phyloP scores from a whole-genome alignment of 1,140 invertebrate species.

The Dendroctonus ponderosae region DNA sequence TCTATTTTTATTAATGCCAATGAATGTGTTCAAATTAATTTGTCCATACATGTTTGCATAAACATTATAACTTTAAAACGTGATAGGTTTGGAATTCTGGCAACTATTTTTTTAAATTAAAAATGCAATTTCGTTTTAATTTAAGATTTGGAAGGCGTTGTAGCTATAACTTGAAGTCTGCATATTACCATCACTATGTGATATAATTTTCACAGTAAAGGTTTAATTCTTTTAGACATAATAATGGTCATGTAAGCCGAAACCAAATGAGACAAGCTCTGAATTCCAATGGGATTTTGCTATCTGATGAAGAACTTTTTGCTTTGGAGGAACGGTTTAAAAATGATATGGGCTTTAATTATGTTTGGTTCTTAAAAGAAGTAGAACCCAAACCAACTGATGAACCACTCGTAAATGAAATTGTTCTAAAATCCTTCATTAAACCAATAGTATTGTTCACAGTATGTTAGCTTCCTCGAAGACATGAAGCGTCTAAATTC shows the following conservation, averaged over 20 bases:
- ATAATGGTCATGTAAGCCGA: conserved; percentile 67
- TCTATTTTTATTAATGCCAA: too few relatives aligned
- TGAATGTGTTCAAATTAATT: too few relatives aligned
- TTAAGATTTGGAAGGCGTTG: too few relatives aligned
- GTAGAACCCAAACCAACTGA: conserved; percentile 51
- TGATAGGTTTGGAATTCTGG: too few relatives aligned
- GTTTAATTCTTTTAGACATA: conserved; percentile 53
- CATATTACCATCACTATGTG: too few relatives aligned
- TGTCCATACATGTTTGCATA: too few relatives aligned
- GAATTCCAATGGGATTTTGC: conserved; percentile 60
- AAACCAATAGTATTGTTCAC: background rate
- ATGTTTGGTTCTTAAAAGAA: conserved; percentile 63
- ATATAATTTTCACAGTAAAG: background rate
- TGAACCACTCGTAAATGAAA: conserved; percentile 47
- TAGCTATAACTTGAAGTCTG: too few relatives aligned
- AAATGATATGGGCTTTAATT: conserved; percentile 69
- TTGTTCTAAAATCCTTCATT: background rate
- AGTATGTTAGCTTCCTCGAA: conserved; percentile 44
- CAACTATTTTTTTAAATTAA: too few relatives aligned
- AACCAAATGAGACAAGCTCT: conserved; percentile 66
- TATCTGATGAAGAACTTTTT: conserved; percentile 62
- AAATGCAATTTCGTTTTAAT: too few relatives aligned
- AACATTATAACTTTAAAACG: too few relatives aligned
- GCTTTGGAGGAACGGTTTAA: conserved; percentile 65
- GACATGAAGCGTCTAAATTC: conserved; percentile 48